phyloP scores from a whole-genome alignment of 2,797 vertebrate genomes.

The Bovichtus variegatus region DNA sequence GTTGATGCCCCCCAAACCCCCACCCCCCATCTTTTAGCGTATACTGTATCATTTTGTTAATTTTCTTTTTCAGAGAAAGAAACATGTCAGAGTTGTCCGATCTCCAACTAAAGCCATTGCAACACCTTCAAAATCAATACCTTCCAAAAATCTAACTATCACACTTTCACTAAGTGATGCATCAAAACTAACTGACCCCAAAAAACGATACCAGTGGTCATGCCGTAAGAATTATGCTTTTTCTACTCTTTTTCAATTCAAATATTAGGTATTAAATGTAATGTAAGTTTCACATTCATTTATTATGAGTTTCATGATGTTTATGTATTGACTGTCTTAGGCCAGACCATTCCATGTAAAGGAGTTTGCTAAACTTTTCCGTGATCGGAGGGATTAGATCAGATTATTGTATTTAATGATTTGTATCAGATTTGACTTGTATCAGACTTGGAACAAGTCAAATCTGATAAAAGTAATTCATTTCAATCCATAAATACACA shows the following conservation, averaged over 20 bases:
- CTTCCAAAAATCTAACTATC: conserved; percentile 9
- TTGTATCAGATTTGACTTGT: too few relatives aligned
- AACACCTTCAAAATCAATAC: conserved; percentile 26
- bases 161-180: conserved; percentile 17
- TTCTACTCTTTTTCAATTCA: background rate
- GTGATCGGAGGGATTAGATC: too few relatives aligned
- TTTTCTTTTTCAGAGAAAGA: conserved; percentile 59
- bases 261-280: background rate
- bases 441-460: background rate
- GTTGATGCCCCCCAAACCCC: too few relatives aligned
- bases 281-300: background rate
- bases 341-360: background rate
- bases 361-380: background rate
- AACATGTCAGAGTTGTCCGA: conserved; percentile 46
- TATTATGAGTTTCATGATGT: background rate
- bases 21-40: background rate
- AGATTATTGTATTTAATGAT: too few relatives aligned
- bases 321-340: background rate
- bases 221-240: conserved; percentile 72
- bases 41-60: background rate
- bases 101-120: background rate
- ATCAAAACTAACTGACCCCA: fast-evolving
- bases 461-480: background rate
- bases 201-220: conserved; percentile 48
- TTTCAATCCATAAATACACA: background rate